Evolutionary conservation across 2,113 vertebrate genomes (phyloP).

Genomic region (Lophius piscatorius): DNA sequence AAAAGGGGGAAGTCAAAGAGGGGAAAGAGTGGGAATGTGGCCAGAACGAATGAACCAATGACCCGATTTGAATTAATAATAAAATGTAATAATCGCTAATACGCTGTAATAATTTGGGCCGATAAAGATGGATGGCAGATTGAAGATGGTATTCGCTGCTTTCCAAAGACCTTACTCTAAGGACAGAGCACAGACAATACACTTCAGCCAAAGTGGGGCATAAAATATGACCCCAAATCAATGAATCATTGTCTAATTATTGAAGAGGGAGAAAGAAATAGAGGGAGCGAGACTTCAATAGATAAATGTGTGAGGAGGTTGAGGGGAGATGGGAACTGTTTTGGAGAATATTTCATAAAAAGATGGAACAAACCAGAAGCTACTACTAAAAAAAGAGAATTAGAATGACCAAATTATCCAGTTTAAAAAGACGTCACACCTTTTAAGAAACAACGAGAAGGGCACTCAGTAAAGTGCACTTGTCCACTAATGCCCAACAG

Average conservation of each 20-base stretch:
- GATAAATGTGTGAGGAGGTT: conserved; percentile 76
- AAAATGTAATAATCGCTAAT: conserved; percentile 70
- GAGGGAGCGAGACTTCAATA: conserved; percentile 26
- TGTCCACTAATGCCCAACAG: too few species aligned
- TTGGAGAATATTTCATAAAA: conserved; percentile 47
- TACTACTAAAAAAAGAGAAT: too few species aligned
- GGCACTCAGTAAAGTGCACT: background rate
- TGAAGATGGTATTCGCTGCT: conserved; percentile 75
- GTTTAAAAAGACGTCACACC: too few species aligned
- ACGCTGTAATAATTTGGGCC: conserved; percentile 66
- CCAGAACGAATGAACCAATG: conserved; percentile 61
- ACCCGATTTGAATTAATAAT: conserved; percentile 66
- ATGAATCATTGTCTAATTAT: conserved; percentile 82
- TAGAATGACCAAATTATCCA: too few species aligned
- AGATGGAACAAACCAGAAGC: conserved; percentile 66
- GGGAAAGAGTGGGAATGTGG: conserved; percentile 60
- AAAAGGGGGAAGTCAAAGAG: conserved; percentile 45
- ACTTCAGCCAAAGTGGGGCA: conserved; percentile 81
- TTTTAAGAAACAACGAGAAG: too few species aligned
- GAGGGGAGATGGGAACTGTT: background rate
- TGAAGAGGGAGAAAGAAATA: conserved; percentile 79
- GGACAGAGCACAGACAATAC: conserved; percentile 77
- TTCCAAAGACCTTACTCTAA: conserved; percentile 74
- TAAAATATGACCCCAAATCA: conserved; percentile 79
- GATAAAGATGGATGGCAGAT: conserved; percentile 71